Evolutionary conservation across 2,888 invertebrate species (phyloP), one percentile per base, ranked within the genome.

Genomic region (Dyspetes luteomarginatus): DNA sequence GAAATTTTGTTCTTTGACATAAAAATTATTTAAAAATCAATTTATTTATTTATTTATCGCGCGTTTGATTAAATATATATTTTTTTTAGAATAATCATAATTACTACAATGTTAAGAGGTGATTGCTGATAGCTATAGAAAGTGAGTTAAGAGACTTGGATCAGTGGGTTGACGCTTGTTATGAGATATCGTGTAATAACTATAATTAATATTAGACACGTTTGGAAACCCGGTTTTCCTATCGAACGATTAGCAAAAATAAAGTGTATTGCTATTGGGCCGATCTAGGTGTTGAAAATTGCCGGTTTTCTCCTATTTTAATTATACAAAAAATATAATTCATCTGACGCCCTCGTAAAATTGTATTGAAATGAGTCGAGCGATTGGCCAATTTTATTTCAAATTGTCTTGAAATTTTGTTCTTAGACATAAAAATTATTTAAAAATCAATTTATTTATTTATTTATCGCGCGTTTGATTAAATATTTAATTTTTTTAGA

Each of bases 111-210:
- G 65, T 55, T 52, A 67, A 15, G 48, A 48, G 48, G 48, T 26
- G 28, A 62, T 68, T 60, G 60, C 17, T 41, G 60, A 15, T n/a
- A n/a, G n/a, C 43, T 22, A 62, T 76, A 78, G 81, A 81, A 81
- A 81, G 81, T 74, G 64, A 78, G 69, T 50, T 73, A 58, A 58
- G 52, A 67, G 60, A 67, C 26, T 30, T 26, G 19, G 69, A 65
- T 69, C 73, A 30, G 58, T 60, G 52, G 58, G 69, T 65, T 65
- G 73, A 77, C 68, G 81, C 68, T 48, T 62, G 69, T 26, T 55
- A 36, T 62, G 58, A 64, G 81, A 73, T n/a, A n/a, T 65, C 69
- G 52, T 50, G 65, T 81, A 81, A 81, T 81, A 78, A 81, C 81
- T 78, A 74, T 81, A 81, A 81, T 81, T 81, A 81, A 81, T 73